Percentiles rank a stretch among this genome's conserved stretches.
Evolutionary conservation across 2,113 vertebrate species (phyloP).

Genomic region (Gallinago media): DNA sequence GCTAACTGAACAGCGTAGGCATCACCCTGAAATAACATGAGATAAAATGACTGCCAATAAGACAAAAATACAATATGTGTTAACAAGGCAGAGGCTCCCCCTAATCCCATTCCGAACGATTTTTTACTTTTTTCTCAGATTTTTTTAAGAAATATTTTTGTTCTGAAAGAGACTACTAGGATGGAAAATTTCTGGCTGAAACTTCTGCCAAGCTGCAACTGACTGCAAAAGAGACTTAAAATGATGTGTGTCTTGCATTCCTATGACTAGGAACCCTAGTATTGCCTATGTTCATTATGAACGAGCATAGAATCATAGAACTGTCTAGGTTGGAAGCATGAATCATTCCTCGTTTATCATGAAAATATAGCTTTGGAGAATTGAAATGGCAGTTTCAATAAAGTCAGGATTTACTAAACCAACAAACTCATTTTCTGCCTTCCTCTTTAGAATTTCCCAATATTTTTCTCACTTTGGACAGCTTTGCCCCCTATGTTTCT

Average conservation of each 20-base stretch:
- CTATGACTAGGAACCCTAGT: not conserved
- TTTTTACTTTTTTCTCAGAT: not conserved
- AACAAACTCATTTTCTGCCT: not conserved
- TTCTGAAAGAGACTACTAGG: not conserved
- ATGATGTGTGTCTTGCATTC: not conserved
- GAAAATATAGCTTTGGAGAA: not conserved
- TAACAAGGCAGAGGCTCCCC: not conserved
- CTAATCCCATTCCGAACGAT: not conserved
- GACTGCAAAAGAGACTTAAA: not conserved
- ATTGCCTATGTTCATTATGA: not conserved
- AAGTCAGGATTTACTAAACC: not conserved
- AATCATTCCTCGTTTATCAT: not conserved
- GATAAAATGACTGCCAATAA: slow-evolving; percentile 41
- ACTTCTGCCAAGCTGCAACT: not conserved
- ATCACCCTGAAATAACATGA: not conserved
- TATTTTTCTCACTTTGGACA: not conserved
- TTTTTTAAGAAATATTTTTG: not conserved
- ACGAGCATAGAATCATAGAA: not conserved
- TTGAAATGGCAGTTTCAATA: not conserved
- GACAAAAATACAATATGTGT: not conserved
- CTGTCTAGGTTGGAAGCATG: not conserved
- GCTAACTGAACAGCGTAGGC: slow-evolving; percentile 11
- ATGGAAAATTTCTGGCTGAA: not conserved
- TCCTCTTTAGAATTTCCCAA: not conserved
- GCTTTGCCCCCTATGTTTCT: not conserved